Conservation (phyloP, 2,888 invertebrate species). For the Branchipolynoe longqiensis region DNA sequence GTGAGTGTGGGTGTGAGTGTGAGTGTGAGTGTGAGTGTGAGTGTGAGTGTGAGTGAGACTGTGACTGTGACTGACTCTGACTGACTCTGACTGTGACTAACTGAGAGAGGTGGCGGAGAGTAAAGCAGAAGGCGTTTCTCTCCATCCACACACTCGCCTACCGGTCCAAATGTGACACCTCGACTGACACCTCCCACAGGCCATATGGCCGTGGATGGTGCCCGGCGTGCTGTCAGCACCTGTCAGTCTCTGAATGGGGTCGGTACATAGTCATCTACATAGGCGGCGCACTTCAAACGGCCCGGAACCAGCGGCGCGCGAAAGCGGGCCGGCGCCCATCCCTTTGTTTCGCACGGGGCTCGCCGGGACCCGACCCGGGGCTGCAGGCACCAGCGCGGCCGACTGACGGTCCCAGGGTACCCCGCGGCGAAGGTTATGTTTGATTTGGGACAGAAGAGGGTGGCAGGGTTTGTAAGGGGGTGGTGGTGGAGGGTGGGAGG, state of each 20-base stretch:
- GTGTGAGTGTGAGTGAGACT: no score
- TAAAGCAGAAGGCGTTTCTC: neutral
- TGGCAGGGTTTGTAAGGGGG: no score
- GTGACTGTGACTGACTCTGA: no score
- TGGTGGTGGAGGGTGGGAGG: no score
- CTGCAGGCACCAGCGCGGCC: no score
- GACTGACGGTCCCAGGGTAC: no score
- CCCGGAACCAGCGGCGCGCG: neutral
- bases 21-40: no score
- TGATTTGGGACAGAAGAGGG: no score
- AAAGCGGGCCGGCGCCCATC: slow-evolving; percentile 22
- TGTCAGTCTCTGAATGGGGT: slow-evolving; percentile 43
- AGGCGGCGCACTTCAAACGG: slow-evolving; percentile 49
- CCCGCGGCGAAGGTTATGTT: no score
- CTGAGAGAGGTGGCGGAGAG: slow-evolving; percentile 16
- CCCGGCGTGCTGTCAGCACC: slow-evolving; percentile 23
- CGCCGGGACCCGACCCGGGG: no score
- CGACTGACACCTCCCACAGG: slow-evolving; percentile 19
- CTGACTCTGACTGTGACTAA: no score
- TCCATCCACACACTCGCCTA: slow-evolving; percentile 14
- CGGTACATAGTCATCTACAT: slow-evolving; percentile 40
- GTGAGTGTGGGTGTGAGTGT: no score
- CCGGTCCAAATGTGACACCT: slow-evolving; percentile 28
- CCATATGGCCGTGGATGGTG: slow-evolving; percentile 24
- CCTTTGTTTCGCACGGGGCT: slow-evolving; percentile 20